Evolutionary conservation across 1,140 invertebrate species (phyloP), one percentile per base, ranked within the genome.

Genomic region (Nomia melanderi): DNA sequence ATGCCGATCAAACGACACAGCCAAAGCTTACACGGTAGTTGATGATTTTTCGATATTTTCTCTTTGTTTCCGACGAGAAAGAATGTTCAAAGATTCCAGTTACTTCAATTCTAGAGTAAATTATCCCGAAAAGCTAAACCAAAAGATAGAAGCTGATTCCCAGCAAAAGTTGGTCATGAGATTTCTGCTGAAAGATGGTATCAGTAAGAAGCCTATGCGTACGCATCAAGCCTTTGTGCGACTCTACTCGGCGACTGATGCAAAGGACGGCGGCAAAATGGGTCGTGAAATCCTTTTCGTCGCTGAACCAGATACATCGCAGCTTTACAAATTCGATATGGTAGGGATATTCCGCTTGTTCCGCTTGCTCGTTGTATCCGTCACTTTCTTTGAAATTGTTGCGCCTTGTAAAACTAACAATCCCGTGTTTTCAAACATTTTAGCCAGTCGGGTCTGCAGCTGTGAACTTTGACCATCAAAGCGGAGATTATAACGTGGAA

Each of bases 141-240:
- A 94, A 50, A 92, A 93, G 33, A 91, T 97, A 11, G 95, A 97
- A 87, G 96, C 96, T 25, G 98, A 99, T 92, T 95, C 95, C 72
- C 96, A 98, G 81, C 98, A 99, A 90, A 98, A 98, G 91, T 91
- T 99, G 44, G 92, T 96, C 2, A 92, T 99, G 72, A 96, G 96
- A 88, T 97, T 98, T 90, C 90, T 93, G 0, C 91, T 99, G 1
- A 95, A 95, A 71, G 97, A 98, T 90, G 94, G 95, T 81, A 91
- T 92, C n/a, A 94, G 87, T 66, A 94, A 93, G 59, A 95, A 95
- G 87, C 79, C 95, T 0, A 94, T 98, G 77, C 92, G 94, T 47
- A 96, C 98, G 39, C 98, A 99, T 91, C 98, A 99, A 93, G 96
- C 97, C 0, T 99, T 99, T 92, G 95, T 99, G 6, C 94, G 96